phyloP scores from a whole-genome alignment of 2,797 vertebrate genomes.

The Lutjanus campechanus region DNA sequence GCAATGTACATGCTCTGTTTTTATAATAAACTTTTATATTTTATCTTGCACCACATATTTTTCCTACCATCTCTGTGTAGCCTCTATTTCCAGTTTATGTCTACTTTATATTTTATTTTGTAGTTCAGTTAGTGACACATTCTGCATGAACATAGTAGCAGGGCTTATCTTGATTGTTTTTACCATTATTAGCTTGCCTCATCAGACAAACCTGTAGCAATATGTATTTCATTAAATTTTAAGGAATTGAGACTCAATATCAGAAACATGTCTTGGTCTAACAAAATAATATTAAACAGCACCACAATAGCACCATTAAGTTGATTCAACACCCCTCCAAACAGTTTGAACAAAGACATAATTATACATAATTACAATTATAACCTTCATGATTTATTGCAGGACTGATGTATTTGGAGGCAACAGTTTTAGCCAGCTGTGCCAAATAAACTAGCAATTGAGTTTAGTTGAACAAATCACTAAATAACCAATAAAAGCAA shows the following conservation, averaged over 20 bases:
- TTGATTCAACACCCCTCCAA: not conserved
- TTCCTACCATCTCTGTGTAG: rapidly evolving
- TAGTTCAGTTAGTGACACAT: not conserved
- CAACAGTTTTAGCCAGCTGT: too few relatives aligned
- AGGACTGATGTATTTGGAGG: not conserved
- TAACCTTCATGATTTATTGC: not conserved
- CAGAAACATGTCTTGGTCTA: not conserved
- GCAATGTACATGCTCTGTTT: constrained; percentile 9
- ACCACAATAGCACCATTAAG: too few relatives aligned
- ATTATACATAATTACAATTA: too few relatives aligned
- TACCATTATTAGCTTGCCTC: not conserved
- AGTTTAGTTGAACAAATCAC: not conserved
- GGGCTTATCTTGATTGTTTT: not conserved
- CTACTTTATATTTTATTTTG: not conserved
- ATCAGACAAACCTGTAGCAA: not conserved
- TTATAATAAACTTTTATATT: constrained; percentile 66
- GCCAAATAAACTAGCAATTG: not conserved
- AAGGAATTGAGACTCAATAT: not conserved
- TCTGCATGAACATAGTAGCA: not conserved
- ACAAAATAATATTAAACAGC: not conserved
- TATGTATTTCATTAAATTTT: not conserved
- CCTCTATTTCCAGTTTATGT: not conserved
- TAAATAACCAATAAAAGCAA: too few relatives aligned
- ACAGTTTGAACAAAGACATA: not conserved
- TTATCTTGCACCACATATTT: not conserved